phyloP scores from a whole-genome alignment of 2,797 vertebrate genomes.

The Myotis findleyi region DNA sequence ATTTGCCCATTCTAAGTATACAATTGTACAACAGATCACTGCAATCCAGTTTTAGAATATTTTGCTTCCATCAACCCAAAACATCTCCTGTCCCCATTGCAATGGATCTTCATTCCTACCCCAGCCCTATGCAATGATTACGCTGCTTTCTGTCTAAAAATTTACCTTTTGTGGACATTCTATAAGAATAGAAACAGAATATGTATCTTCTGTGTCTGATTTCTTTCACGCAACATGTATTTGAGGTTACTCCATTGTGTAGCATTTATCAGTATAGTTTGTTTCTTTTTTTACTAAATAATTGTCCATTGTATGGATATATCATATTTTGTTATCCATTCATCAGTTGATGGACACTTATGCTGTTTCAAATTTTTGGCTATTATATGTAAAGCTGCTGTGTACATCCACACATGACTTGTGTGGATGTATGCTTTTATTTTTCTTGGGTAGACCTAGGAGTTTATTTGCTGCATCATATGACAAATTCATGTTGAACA shows the following conservation, averaged over 20 bases:
- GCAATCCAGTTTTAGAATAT: not conserved
- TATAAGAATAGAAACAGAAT: not conserved
- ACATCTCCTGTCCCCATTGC: not conserved
- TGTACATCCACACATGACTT: not conserved
- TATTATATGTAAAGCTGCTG: not conserved
- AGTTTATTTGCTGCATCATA: not conserved
- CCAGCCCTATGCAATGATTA: not conserved
- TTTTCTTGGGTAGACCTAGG: not conserved
- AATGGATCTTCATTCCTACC: not conserved
- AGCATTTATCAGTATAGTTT: not conserved
- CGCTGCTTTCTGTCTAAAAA: slow-evolving; percentile 12
- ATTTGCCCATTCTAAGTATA: not conserved
- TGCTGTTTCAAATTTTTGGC: not conserved
- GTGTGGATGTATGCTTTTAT: not conserved
- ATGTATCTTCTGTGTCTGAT: not conserved
- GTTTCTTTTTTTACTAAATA: no score
- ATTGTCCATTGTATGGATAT: not conserved
- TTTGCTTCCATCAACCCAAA: not conserved
- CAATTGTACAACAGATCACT: not conserved
- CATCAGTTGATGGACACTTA: not conserved
- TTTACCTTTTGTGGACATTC: not conserved
- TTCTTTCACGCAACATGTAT: slow-evolving; percentile 2
- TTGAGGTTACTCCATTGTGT: not conserved
- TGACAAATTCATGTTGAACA: slow-evolving; percentile 19
- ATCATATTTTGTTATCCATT: not conserved